These are phyloP conservation scores for Nyctalus aviator DNA, from an alignment of 2,797 vertebrate genomes.

Conservation along the genomic window DNA sequence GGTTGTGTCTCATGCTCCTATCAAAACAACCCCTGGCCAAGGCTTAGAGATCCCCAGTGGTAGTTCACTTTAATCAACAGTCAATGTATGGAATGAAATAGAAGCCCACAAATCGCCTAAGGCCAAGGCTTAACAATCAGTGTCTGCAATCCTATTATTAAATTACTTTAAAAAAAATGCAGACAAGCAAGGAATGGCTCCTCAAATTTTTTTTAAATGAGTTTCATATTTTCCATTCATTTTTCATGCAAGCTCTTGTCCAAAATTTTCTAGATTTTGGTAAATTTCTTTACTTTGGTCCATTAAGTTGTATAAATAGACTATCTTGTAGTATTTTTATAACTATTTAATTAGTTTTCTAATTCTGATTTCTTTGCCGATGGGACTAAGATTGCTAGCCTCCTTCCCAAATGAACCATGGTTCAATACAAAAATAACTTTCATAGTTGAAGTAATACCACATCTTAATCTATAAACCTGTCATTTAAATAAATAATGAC, in stretches of 20 bases:
- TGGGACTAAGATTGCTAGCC: not conserved
- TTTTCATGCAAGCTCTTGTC: not conserved
- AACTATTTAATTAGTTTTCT: not conserved
- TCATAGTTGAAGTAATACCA: not conserved
- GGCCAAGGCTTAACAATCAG: not conserved
- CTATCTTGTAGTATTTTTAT: not conserved
- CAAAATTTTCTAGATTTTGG: not conserved
- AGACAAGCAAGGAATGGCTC: not conserved
- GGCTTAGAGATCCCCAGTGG: not conserved
- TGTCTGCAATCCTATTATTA: not conserved
- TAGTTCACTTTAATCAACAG: not conserved
- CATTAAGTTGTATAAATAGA: not conserved
- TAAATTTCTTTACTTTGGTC: not conserved
- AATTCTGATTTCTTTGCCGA: not conserved
- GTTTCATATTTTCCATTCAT: not conserved
- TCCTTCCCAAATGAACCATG: not conserved
- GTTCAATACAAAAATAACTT: not conserved
- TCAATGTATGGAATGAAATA: not conserved
- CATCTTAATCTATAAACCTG: not conserved
- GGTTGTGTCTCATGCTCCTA: not conserved
- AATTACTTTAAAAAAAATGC: not conserved
- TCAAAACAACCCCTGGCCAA: not conserved
- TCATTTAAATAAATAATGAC: constrained; percentile 50
- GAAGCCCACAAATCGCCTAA: not conserved
- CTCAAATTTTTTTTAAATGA: not conserved